Evolutionary conservation across 2,888 invertebrate species (phyloP).

Genomic region (Biston betularia): DNA sequence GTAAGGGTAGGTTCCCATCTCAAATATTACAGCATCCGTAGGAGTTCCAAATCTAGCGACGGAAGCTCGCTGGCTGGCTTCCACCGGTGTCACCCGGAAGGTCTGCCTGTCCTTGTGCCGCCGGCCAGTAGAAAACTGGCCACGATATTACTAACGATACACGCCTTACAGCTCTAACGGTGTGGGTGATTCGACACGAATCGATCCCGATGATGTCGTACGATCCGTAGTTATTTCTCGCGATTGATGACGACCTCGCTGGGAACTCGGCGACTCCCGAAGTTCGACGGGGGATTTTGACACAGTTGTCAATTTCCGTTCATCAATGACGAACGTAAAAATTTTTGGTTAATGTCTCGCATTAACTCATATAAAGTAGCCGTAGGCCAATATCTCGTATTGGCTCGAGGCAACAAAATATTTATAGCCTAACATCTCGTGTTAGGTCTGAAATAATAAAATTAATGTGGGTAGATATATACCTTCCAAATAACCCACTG

Average conservation of each 20-base stretch:
- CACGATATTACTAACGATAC: too few species aligned
- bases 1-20: background rate
- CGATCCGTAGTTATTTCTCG: background rate
- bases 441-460: background rate
- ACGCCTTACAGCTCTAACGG: too few species aligned
- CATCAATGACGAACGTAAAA: background rate
- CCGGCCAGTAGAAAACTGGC: too few species aligned
- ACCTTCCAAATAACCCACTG: background rate
- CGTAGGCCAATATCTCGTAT: background rate
- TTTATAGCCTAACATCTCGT: background rate
- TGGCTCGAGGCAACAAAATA: background rate
- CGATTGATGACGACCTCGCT: background rate
- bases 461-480: background rate
- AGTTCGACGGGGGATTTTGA: background rate
- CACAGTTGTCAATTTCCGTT: background rate
- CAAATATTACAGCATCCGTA: too few species aligned
- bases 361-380: background rate
- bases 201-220: background rate
- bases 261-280: background rate
- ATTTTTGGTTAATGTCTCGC: background rate
- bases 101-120: too few species aligned
- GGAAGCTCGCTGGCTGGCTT: too few species aligned
- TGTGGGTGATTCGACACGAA: background rate
- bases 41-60: too few species aligned
- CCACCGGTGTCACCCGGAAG: too few species aligned